A percentile compares a stretch with the other conserved stretches of the same genome.
Conservation (phyloP, 1,140 invertebrate genomes). For the Aradophagus sp. region DNA sequence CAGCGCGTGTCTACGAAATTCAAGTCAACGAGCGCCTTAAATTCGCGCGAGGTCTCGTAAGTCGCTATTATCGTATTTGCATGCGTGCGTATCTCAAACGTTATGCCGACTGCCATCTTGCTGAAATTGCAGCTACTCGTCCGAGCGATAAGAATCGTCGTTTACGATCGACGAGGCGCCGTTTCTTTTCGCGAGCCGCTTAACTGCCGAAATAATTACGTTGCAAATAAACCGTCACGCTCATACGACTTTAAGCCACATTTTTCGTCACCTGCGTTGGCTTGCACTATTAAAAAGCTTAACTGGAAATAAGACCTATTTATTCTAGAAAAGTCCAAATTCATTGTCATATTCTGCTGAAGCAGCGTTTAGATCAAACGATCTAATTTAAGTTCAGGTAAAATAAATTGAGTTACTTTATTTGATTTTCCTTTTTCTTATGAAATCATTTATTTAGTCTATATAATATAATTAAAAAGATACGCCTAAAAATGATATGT, state of each 20-base stretch:
- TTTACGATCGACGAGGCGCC: slow-evolving; percentile 41
- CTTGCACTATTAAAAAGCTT: too few relatives aligned
- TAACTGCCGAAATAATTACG: slow-evolving; percentile 25
- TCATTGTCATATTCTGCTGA: too few relatives aligned
- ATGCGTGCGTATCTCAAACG: slow-evolving; percentile 60
- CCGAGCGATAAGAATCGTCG: slow-evolving; percentile 44
- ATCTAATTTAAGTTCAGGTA: too few relatives aligned
- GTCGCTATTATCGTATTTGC: slow-evolving; percentile 59
- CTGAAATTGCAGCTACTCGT: slow-evolving; percentile 33
- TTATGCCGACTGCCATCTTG: slow-evolving; percentile 41
- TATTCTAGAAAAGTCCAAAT: too few relatives aligned
- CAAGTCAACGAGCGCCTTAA: slow-evolving; percentile 43
- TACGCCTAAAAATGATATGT: too few relatives aligned
- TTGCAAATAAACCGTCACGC: slow-evolving; percentile 32
- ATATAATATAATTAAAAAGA: too few relatives aligned
- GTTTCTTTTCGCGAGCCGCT: slow-evolving; percentile 36
- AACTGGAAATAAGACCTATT: too few relatives aligned
- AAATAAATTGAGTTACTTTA: too few relatives aligned
- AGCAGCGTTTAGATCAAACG: too few relatives aligned
- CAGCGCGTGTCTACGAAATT: slow-evolving; percentile 11
- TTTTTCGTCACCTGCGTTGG: slow-evolving; percentile 26
- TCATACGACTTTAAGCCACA: slow-evolving; percentile 4
- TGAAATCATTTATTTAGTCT: too few relatives aligned
- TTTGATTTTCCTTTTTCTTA: too few relatives aligned
- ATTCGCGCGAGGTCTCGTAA: slow-evolving; percentile 37